A percentile compares a stretch with the other conserved stretches of the same genome.
Conservation (phyloP, 2,888 invertebrate species). For the Nebria brevicollis region DNA sequence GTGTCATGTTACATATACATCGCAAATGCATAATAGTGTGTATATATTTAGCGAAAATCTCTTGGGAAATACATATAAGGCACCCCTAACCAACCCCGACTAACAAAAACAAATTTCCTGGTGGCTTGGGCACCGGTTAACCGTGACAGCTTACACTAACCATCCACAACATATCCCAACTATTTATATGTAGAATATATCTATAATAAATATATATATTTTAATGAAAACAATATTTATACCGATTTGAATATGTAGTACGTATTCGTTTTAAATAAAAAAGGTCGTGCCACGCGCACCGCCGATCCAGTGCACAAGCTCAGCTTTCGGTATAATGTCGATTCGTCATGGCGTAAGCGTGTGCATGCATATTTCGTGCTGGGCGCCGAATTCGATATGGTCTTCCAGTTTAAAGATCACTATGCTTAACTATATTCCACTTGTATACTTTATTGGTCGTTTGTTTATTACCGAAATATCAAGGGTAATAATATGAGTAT, state of each 20-base stretch:
- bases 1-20: not conserved
- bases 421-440: no score
- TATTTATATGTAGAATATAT: no score
- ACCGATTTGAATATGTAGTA: no score
- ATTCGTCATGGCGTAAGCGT: not conserved
- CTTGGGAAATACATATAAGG: not conserved
- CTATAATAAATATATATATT: no score
- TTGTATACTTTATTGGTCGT: no score
- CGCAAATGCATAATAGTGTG: not conserved
- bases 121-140: not conserved
- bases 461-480: no score
- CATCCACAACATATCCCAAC: not conserved
- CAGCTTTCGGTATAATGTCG: not conserved
- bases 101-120: not conserved
- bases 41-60: not conserved
- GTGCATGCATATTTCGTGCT: not conserved
- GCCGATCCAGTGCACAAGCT: not conserved
- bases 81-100: not conserved
- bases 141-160: not conserved
- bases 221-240: no score
- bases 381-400: not conserved
- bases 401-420: not conserved
- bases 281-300: not conserved
- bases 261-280: no score
- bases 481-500: no score